Base-by-base conservation (phyloP, 2,113 vertebrate species). In the Hiodon alosoides region DNA sequence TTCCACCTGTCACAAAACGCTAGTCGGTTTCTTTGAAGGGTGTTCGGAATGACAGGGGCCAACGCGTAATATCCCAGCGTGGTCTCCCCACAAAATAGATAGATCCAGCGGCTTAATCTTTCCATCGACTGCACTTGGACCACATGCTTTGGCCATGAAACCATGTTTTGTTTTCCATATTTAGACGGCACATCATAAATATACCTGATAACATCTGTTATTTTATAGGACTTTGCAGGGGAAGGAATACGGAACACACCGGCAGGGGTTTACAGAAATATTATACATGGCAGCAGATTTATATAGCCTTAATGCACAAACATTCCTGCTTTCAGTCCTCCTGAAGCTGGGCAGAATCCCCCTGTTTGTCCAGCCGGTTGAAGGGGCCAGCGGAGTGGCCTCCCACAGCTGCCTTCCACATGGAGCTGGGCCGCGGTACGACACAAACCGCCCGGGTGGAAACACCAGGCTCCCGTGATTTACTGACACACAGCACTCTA, bases 201-300 rank as follows among this genome's bases (percentile, higher is more conserved):
- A 76, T 31, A 70, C 67, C 67, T 69, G 48, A 61, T 53, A 69
- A 69, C 67, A 76, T 69, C 74, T 71, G 75, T n/a, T 71, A 31
- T 55, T 71, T 75, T 76, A 68, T 54, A 53, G 50, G 13, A 47
- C 48, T 64, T 17, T 53, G 47, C 14, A 61, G 17, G 51, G 14
- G 17, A 48, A 57, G 54, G 50, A 17, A 55, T 47, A 16, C 16
- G 46, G 17, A 6, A 50, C 67, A 50, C 14, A 61, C 55, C 52
- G 51, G 57, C 16, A 9, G 10, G 17, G 57, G 67, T 53, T 76
- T 5, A 71, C 64, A 71, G 54, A 71, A 70, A 55, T 64, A 51
- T 52, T 48, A 4, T 66, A 54, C 68, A 17, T 58, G 50, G 17
- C 31, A 2, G 7, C 50, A 46, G 48, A 48, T 47, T 59, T 68